These are phyloP conservation scores for Euura lappo DNA, from an alignment of 1,140 invertebrate genomes.

Conservation along the genomic window DNA sequence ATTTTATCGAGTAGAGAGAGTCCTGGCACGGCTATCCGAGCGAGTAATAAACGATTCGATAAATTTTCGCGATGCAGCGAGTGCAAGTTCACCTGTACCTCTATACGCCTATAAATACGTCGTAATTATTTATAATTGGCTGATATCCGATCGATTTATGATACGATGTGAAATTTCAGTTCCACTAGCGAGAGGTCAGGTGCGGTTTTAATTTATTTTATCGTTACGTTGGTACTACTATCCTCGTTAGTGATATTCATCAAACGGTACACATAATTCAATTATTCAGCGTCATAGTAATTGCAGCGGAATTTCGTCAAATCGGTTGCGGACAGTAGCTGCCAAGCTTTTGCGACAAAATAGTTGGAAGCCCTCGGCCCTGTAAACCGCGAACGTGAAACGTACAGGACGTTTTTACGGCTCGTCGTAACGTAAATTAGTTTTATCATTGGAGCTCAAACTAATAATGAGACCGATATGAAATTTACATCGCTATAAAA, in stretches of 20 bases:
- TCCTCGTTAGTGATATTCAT: neutral
- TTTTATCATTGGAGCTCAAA: neutral
- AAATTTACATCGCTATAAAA: constrained; percentile 3
- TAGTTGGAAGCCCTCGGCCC: neutral
- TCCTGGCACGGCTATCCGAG: neutral
- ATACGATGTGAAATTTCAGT: neutral
- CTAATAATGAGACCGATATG: constrained; percentile 7
- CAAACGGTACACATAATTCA: neutral
- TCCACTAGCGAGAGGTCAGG: neutral
- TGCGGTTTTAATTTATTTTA: neutral
- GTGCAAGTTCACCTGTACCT: neutral
- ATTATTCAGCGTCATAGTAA: neutral
- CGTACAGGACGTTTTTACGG: neutral
- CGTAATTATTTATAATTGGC: constrained; percentile 6
- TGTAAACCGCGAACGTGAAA: neutral
- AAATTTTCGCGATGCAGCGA: neutral
- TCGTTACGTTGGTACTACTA: neutral
- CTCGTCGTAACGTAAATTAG: constrained; percentile 3
- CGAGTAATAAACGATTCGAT: constrained; percentile 1
- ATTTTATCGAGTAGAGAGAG: neutral
- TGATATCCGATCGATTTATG: neutral
- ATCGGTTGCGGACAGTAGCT: neutral
- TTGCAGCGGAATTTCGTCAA: neutral
- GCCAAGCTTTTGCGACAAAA: neutral
- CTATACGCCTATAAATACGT: neutral